A percentile compares a stretch with the other conserved stretches of the same genome.
Evolutionary conservation across 2,113 vertebrate genomes (phyloP).

Genomic region (Microtus oregoni): DNA sequence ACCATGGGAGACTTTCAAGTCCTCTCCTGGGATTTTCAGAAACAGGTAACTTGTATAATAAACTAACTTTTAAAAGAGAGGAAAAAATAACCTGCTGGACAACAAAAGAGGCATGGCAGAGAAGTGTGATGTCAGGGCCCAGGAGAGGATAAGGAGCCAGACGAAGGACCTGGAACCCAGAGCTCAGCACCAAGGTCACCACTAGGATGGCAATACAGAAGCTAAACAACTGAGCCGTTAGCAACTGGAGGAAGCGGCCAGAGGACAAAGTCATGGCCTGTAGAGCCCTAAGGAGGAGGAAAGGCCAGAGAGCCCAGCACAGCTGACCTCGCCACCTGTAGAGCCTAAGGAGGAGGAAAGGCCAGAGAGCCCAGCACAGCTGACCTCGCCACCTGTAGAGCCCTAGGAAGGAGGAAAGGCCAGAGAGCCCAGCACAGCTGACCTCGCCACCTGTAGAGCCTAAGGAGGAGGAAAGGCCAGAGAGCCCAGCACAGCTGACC

Average conservation of each 20-base stretch:
- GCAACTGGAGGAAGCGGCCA: neutral
- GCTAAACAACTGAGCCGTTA: neutral
- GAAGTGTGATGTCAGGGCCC: neutral
- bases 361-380: too few species aligned
- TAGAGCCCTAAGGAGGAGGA: neutral
- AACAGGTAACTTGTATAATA: neutral
- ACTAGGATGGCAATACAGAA: neutral
- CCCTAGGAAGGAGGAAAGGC: too few species aligned
- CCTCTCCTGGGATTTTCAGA: slow-evolving; percentile 3
- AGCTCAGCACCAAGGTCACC: rapidly evolving
- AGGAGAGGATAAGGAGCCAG: too few species aligned
- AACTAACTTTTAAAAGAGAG: neutral
- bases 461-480: neutral
- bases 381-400: too few species aligned
- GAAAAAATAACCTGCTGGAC: neutral
- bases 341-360: too few species aligned
- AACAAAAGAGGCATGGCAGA: neutral
- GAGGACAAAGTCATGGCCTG: rapidly evolving
- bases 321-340: too few species aligned
- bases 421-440: too few species aligned
- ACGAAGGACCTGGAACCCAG: too few species aligned
- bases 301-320: too few species aligned
- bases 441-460: rapidly evolving
- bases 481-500: rapidly evolving
- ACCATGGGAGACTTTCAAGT: neutral